Conservation (phyloP, 1,140 invertebrate species). For the Caenorhabditis elegans region DNA sequence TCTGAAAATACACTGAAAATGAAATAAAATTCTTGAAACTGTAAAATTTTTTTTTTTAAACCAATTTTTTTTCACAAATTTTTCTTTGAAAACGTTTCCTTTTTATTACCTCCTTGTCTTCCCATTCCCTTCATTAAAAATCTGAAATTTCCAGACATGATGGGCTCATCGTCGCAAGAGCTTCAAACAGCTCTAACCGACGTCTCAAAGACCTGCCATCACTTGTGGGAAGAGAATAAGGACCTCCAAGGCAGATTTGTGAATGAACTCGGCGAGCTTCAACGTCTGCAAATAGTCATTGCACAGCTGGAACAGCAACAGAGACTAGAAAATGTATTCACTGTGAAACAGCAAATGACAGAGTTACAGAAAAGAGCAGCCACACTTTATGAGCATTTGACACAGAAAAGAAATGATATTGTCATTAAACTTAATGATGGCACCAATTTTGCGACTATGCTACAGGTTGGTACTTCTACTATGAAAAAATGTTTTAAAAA, state of each 20-base stretch:
- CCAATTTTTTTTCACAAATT: no score
- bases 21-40: no score
- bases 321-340: conserved; percentile 53
- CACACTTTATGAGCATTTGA: conserved; percentile 57
- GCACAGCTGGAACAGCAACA: conserved; percentile 55
- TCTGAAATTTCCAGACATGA: conserved; percentile 8
- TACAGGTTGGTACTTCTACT: not conserved
- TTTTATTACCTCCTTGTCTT: no score
- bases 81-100: no score
- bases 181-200: not conserved
- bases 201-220: conserved; percentile 56
- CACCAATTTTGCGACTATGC: not conserved
- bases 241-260: conserved; percentile 64
- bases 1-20: no score
- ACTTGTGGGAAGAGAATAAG: conserved; percentile 66
- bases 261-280: conserved; percentile 60
- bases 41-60: no score
- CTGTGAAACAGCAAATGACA: conserved; percentile 39
- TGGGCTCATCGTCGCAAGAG: not conserved
- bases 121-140: no score
- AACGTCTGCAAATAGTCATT: conserved; percentile 60
- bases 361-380: conserved; percentile 47
- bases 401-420: conserved; percentile 53
- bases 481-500: no score
- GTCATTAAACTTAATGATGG: conserved; percentile 43